A percentile compares a stretch with the other conserved stretches of the same genome.
These are phyloP conservation scores for Nesogale talazaci DNA, from an alignment of 2,113 vertebrate species.

Conservation along the genomic window DNA sequence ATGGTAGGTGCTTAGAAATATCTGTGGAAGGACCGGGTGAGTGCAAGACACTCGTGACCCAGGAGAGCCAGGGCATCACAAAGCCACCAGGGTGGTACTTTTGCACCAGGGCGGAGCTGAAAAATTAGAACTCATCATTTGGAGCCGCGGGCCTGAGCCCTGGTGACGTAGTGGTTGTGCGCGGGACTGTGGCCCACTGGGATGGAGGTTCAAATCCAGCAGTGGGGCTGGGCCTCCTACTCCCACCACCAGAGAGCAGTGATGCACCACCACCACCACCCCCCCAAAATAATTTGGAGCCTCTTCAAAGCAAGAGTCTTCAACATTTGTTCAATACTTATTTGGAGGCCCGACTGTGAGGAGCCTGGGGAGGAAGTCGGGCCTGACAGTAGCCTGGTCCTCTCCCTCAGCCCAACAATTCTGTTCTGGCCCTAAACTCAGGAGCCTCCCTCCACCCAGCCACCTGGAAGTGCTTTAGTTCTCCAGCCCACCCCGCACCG, in stretches of 20 bases:
- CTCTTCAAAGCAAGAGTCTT: constrained; percentile 41
- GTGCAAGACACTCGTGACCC: not conserved
- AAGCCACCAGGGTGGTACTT: not conserved
- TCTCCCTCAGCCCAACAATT: not conserved
- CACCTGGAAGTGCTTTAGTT: not conserved
- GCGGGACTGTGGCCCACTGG: too few species aligned
- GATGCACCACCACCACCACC: too few species aligned
- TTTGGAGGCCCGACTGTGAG: not conserved
- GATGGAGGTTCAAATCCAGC: too few species aligned
- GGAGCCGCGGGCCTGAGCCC: too few species aligned
- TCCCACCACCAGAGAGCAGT: too few species aligned
- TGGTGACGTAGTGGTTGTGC: too few species aligned
- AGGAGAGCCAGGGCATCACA: not conserved
- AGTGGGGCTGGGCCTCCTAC: too few species aligned
- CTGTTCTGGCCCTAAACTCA: not conserved
- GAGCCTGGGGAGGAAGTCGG: not conserved
- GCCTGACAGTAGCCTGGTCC: not conserved
- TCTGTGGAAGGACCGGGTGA: constrained; percentile 3
- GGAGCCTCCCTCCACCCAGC: not conserved
- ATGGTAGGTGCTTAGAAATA: not conserved
- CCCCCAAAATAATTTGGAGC: not conserved
- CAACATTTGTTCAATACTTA: constrained; percentile 43
- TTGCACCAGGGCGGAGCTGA: not conserved
- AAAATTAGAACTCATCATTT: too few species aligned
- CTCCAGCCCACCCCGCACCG: not conserved